These are phyloP conservation scores for Morpho deidamia DNA, from an alignment of 2,888 invertebrate species.

Conservation along the genomic window DNA sequence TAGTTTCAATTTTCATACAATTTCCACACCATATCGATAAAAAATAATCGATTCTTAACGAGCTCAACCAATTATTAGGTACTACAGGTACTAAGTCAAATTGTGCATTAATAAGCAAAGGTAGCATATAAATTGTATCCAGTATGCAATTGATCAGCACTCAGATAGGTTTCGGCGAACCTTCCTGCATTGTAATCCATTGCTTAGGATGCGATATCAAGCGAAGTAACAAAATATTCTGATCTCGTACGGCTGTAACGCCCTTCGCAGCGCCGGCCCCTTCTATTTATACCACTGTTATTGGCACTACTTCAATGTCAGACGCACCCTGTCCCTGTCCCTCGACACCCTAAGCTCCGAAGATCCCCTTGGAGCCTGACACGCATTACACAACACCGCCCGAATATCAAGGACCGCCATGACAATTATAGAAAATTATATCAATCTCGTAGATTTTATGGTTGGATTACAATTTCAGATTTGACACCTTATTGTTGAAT, in stretches of 20 bases:
- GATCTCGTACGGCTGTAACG: conserved; percentile 75
- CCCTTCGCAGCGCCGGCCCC: conserved; percentile 65
- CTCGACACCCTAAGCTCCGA: conserved; percentile 54
- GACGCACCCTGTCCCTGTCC: conserved; percentile 70
- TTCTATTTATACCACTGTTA: conserved; percentile 77
- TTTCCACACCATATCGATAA: too few species aligned
- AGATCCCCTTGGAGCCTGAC: conserved; percentile 52
- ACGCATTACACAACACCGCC: conserved; percentile 69
- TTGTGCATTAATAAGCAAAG: conserved; percentile 36
- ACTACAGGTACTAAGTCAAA: conserved; percentile 12
- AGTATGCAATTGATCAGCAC: conserved; percentile 59
- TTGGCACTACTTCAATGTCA: conserved; percentile 80
- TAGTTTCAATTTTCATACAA: too few species aligned
- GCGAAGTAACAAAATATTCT: conserved; percentile 70
- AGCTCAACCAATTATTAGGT: conserved; percentile 16
- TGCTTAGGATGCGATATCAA: conserved; percentile 60
- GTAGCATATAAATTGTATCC: conserved; percentile 48
- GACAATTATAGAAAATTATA: conserved; percentile 63
- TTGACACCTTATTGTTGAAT: conserved; percentile 42
- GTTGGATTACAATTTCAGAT: conserved; percentile 63
- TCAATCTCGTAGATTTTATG: conserved; percentile 69
- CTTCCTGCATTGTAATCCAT: conserved; percentile 74
- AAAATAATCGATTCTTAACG: not conserved
- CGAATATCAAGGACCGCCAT: conserved; percentile 54
- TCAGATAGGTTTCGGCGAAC: conserved; percentile 53